Evolutionary conservation across 1,140 invertebrate species (phyloP).

Genomic region (Philotrypesis tridentata): DNA sequence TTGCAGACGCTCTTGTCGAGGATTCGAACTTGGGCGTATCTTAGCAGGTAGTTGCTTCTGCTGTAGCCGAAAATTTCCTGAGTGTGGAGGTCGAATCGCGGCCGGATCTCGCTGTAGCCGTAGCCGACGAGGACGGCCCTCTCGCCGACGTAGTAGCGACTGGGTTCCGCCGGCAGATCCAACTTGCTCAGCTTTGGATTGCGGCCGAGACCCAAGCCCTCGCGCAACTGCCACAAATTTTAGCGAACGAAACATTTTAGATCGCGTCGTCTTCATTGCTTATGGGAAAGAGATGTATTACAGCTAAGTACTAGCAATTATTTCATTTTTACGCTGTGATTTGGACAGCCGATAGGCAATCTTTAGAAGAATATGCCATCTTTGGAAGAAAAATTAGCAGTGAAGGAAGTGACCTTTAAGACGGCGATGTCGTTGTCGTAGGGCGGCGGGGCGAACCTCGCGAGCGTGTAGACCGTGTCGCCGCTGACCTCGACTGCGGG

Average conservation of each 20-base stretch:
- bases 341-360: no score
- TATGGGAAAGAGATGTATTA: no score
- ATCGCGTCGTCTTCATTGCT: no score
- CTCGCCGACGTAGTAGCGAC: not conserved
- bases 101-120: not conserved
- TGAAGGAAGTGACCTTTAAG: not conserved
- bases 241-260: no score
- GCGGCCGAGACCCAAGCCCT: not conserved
- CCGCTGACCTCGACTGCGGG: not conserved
- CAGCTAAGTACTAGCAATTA: no score
- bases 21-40: not conserved
- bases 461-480: not conserved
- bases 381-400: no score
- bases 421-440: conserved; percentile 2
- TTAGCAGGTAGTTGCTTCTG: not conserved
- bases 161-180: not conserved
- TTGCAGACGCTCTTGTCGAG: not conserved
- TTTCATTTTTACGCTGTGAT: no score
- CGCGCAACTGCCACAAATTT: not conserved
- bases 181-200: not conserved
- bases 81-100: not conserved
- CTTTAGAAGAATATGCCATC: no score
- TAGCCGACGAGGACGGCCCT: not conserved
- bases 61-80: not conserved
- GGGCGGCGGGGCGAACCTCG: not conserved